Evolutionary conservation across 2,797 vertebrate species (phyloP).

Genomic region (Salmo trutta): DNA sequence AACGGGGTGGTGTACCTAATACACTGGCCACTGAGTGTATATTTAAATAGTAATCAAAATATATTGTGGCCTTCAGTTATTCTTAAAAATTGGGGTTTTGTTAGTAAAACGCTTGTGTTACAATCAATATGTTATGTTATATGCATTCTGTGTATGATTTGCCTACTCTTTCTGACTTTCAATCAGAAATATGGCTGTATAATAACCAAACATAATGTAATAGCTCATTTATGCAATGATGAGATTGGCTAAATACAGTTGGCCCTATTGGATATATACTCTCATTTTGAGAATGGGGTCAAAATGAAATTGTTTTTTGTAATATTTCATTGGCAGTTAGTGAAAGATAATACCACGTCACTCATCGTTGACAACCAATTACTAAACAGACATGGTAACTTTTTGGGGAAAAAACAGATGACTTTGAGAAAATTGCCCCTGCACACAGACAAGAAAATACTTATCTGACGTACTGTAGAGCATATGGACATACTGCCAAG

Average conservation of each 20-base stretch:
- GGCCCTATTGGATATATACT: not conserved
- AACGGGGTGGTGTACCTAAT: not conserved
- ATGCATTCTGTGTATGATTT: slow-evolving; percentile 17
- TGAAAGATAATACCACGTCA: not conserved
- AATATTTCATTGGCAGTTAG: not conserved
- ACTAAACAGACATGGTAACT: not conserved
- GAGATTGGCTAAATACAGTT: slow-evolving; percentile 1
- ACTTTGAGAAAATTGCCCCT: not conserved
- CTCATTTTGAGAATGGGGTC: not conserved
- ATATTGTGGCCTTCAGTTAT: slow-evolving; percentile 27
- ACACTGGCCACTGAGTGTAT: not conserved
- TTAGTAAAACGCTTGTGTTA: not conserved
- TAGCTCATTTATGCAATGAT: not conserved
- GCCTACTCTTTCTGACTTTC: slow-evolving; percentile 3
- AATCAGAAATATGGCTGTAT: slow-evolving; percentile 1
- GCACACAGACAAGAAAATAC: not conserved
- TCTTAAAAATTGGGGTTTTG: slow-evolving; percentile 12
- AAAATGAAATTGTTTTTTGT: not conserved
- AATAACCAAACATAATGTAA: slow-evolving; percentile 8
- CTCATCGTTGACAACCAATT: not conserved
- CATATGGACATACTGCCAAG: slow-evolving; percentile 1
- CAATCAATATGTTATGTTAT: slow-evolving; percentile 6
- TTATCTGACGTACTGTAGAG: not conserved
- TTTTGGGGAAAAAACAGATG: not conserved
- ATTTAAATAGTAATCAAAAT: not conserved